phyloP scores from a whole-genome alignment of 1,140 invertebrate genomes.

The Drosophila paulistorum region DNA sequence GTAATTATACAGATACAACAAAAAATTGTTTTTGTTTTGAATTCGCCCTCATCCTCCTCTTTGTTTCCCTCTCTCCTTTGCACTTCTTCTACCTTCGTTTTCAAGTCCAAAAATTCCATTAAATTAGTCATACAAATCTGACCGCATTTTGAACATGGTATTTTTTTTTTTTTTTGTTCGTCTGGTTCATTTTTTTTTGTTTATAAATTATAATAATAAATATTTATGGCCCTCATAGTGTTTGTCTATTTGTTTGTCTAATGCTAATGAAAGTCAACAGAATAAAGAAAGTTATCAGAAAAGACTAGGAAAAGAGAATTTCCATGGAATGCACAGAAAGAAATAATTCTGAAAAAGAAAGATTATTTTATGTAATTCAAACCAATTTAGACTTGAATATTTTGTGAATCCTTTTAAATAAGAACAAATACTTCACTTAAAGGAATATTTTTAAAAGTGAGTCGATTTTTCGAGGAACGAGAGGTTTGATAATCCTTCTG shows the following conservation, averaged over 20 bases:
- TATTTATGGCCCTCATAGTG: constrained; percentile 45
- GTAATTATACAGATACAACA: constrained; percentile 50
- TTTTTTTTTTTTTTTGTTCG: constrained; percentile 1
- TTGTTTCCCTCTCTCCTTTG: constrained; percentile 16
- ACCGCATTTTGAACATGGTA: constrained; percentile 13
- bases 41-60: background rate
- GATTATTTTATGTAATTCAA: too few species aligned
- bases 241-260: constrained; percentile 27
- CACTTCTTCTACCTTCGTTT: constrained; percentile 30
- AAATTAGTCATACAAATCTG: constrained; percentile 49
- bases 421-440: too few species aligned
- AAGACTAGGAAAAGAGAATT: background rate
- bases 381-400: too few species aligned
- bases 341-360: background rate
- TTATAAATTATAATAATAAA: constrained; percentile 61
- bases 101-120: constrained; percentile 52
- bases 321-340: background rate
- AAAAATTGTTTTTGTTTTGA: constrained; percentile 36
- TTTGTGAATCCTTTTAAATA: too few species aligned
- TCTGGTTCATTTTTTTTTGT: constrained; percentile 25
- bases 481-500: too few species aligned
- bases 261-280: constrained; percentile 46
- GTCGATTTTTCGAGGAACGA: too few species aligned
- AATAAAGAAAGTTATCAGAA: constrained; percentile 66
- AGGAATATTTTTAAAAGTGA: too few species aligned